Evolutionary conservation across 2,797 vertebrate species (phyloP).

Genomic region (Lophius americanus): DNA sequence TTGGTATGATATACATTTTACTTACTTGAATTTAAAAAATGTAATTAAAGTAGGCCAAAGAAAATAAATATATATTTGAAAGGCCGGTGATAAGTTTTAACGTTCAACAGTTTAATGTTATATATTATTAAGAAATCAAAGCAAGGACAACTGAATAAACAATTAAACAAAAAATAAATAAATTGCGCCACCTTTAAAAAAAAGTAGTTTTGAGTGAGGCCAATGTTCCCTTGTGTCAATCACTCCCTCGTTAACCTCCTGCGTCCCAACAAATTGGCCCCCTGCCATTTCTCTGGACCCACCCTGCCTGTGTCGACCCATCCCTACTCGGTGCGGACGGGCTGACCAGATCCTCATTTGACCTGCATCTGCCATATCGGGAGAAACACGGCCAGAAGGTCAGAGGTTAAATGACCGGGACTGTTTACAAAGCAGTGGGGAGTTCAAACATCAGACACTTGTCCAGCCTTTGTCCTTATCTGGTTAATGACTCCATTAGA

Average conservation of each 20-base stretch:
- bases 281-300: slow-evolving; percentile 24
- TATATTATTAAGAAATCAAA: slow-evolving; percentile 1
- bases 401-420: slow-evolving; percentile 81
- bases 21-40: no score
- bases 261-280: slow-evolving; percentile 54
- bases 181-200: no score
- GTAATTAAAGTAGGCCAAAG: no score
- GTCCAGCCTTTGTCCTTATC: slow-evolving; percentile 41
- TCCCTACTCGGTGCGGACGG: slow-evolving; percentile 28
- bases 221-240: slow-evolving; percentile 50
- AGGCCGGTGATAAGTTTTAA: not conserved
- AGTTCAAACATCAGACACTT: slow-evolving; percentile 53
- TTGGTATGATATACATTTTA: no score
- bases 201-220: slow-evolving; percentile 21
- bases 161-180: not conserved
- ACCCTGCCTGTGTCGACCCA: slow-evolving; percentile 40
- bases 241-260: slow-evolving; percentile 61
- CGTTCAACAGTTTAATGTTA: not conserved
- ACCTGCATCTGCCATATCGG: slow-evolving; percentile 71
- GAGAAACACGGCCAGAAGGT: slow-evolving; percentile 61
- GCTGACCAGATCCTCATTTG: slow-evolving; percentile 70
- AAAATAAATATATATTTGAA: not conserved
- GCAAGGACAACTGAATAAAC: slow-evolving; percentile 5
- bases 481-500: slow-evolving; percentile 37
- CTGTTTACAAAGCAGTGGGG: slow-evolving; percentile 72